phyloP scores from a whole-genome alignment of 2,888 invertebrate species.

The Apamea monoglypha region DNA sequence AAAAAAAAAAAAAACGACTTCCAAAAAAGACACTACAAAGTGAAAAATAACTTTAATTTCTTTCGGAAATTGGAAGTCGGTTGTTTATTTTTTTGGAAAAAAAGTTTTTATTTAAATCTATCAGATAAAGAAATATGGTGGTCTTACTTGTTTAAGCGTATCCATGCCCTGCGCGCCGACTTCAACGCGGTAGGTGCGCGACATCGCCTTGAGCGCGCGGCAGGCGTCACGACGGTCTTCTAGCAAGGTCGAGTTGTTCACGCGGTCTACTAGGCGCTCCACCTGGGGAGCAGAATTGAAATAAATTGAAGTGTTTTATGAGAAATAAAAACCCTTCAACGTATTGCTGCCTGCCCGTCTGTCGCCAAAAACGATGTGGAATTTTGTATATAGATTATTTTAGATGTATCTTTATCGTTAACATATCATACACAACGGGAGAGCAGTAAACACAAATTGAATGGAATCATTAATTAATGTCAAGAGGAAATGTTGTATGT shows the following conservation, averaged over 20 bases:
- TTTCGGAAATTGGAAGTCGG: no score
- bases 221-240: constrained; percentile 99
- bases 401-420: not conserved
- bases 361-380: not conserved
- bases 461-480: not conserved
- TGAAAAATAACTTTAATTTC: no score
- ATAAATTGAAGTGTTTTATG: not conserved
- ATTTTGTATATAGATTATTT: not conserved
- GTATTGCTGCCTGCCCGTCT: not conserved
- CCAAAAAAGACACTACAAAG: no score
- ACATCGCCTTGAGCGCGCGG: constrained; percentile 97
- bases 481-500: not conserved
- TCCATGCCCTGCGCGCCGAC: constrained; percentile 98
- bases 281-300: constrained; percentile 90
- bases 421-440: not conserved
- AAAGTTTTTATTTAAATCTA: no score
- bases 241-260: constrained; percentile 97
- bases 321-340: not conserved
- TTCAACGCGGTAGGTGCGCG: constrained; percentile 97
- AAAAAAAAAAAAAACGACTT: no score
- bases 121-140: not conserved
- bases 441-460: not conserved
- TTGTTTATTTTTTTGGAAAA: no score
- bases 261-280: constrained; percentile 97
- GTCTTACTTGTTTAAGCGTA: constrained; percentile 91